Percentiles rank a stretch among this genome's conserved stretches.
These are phyloP conservation scores for Paralinhomoeus sp. DNA, from an alignment of 2,888 invertebrate species.

Conservation along the genomic window DNA sequence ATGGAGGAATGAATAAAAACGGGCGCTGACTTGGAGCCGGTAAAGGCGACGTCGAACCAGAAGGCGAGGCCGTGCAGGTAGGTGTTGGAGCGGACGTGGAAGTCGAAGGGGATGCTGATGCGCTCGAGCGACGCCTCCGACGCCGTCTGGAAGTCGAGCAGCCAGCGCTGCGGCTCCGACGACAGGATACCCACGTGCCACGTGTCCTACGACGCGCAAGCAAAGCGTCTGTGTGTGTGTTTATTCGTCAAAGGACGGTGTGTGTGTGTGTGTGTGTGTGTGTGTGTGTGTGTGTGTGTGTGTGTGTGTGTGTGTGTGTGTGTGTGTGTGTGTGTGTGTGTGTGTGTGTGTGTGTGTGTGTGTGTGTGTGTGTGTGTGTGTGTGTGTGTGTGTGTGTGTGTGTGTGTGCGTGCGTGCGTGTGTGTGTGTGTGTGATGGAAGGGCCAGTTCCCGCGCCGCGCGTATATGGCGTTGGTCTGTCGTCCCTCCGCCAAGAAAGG, in stretches of 20 bases:
- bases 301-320: too few species aligned
- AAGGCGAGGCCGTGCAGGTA: conserved; percentile 90
- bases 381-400: not conserved
- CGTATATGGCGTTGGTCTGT: not conserved
- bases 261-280: too few species aligned
- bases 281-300: too few species aligned
- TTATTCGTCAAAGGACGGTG: too few species aligned
- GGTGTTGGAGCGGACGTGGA: conserved; percentile 69
- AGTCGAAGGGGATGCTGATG: conserved; percentile 81
- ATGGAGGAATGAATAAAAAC: not conserved
- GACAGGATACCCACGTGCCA: conserved; percentile 92
- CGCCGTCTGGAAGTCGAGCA: conserved; percentile 74
- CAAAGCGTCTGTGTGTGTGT: too few species aligned
- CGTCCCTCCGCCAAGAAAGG: too few species aligned
- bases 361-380: too few species aligned
- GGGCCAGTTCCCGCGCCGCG: not conserved
- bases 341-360: too few species aligned
- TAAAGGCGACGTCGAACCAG: conserved; percentile 96
- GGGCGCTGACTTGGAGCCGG: conserved; percentile 38
- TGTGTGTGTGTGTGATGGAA: not conserved
- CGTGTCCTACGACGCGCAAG: conserved; percentile 63
- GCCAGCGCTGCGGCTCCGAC: conserved; percentile 71
- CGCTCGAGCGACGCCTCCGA: conserved; percentile 76
- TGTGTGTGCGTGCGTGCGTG: conserved; percentile 1
- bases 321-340: too few species aligned